phyloP scores from a whole-genome alignment of 2,113 vertebrate species.

The Marcusenius ussheri region DNA sequence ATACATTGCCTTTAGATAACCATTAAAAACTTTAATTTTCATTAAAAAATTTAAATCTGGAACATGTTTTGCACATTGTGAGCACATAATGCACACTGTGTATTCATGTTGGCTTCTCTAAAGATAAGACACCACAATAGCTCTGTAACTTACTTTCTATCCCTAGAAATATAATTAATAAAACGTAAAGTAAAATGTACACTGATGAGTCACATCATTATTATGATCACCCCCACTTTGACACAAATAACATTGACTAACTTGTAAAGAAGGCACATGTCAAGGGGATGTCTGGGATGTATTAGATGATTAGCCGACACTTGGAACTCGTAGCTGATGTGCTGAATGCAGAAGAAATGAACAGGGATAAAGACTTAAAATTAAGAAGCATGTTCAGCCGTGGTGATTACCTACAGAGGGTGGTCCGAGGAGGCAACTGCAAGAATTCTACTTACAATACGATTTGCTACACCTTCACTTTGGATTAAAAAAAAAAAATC shows the following conservation, averaged over 20 bases:
- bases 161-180: background rate
- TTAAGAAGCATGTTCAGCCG: background rate
- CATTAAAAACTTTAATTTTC: no score
- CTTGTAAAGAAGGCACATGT: background rate
- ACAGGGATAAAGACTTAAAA: background rate
- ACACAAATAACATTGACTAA: background rate
- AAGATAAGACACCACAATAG: background rate
- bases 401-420: background rate
- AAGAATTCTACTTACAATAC: background rate
- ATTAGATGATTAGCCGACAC: background rate
- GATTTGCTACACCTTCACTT: background rate
- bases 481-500: background rate
- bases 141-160: background rate
- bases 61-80: no score
- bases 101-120: no score
- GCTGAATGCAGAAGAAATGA: background rate
- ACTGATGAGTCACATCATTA: background rate
- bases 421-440: background rate
- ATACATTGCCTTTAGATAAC: no score
- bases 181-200: background rate
- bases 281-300: background rate
- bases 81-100: no score
- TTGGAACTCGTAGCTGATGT: background rate
- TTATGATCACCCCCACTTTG: background rate
- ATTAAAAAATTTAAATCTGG: background rate